Evolutionary conservation across 1,140 invertebrate species (phyloP), one percentile per base, ranked within the genome.

Genomic region (Glomeris maerens): DNA sequence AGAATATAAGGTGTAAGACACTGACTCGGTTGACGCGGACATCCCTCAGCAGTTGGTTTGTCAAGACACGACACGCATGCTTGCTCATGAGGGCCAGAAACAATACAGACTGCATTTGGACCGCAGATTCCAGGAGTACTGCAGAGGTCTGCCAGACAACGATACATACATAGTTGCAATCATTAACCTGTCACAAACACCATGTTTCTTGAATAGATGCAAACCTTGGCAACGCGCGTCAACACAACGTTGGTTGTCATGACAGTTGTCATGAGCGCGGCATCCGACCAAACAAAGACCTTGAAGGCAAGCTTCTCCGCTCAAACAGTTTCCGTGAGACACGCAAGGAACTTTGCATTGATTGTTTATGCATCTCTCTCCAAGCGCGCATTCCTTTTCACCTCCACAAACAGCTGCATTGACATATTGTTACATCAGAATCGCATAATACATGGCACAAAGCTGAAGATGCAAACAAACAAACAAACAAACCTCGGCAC

Each of bases 251-350:
- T 88, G 73, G 4, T 10, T 25, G 45, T 78, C 72, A 17, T 67
- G 70, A 62, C 89, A 93, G 56, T 90, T 82, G 59, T 78, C 76
- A 60, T 87, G 84, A 52, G 74, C 78, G 61, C 85, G 74, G 61
- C 88, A 92, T 23, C 87, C 88, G 28, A 88, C 66, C 2, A 80
- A 69, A 57, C 87, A 92, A 44, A 80, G 73, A 10, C 82, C 83
- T 47, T 74, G 76, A 1, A 81, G 66, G 62, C 88, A 92, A n/a
- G 84, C 84, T 67, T 89, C 77, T 48, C 79, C 78, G 1, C 65
- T 62, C 46, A 79, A 74, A 64, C 89, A 92, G 61, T 90, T 84
- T 38, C 75, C 75, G 62, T 91, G 83, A 22, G 78, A 77, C 27
- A 74, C 73, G 57, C 88, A 93, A 47, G 83, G 75, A 4, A 80